Base-by-base conservation (phyloP, 2,888 invertebrate species). In the Leptinotarsa tumamoca region DNA sequence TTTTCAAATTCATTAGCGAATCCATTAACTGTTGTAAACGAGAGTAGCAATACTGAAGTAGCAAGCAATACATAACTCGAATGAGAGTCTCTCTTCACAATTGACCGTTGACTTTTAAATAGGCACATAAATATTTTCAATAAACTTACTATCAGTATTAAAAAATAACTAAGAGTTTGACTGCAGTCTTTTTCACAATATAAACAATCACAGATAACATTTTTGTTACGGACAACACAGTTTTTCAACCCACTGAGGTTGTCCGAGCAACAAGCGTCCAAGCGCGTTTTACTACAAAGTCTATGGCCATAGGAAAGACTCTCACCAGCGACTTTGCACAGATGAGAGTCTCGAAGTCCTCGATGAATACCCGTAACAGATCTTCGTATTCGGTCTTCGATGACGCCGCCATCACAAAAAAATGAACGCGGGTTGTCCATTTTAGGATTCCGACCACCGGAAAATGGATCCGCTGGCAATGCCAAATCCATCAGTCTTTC, bases 1-100 rank as follows among this genome's bases (percentile, higher is more conserved):
- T 88, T 88, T 66, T 89, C 88, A 78, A 88, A 87, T 74, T 87
- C 87, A 79, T 86, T 87, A 52, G 85, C 83, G 79, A 85, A 88
- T 14, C 78, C 77, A 7, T 74, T 49, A 0, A 72, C 80, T 14
- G 67, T 56, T 10, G 75, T 63, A 52, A 70, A 27, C 43, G 76
- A 75, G 21, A 76, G 67, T 27, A 81, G 66, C 76, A 82, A 71
- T 73, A 78, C 56, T 54, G 68, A 10, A 43, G 43, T 75, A 51
- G 71, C 67, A 75, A 80, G 75, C 75, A 80, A 61, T 27, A 67
- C 61, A 52, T 72, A 73, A 71, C 73, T 66, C 68, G 72, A 51
- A 58, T 68, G 71, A 23, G 75, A 79, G 68, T 72, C 72, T 43
- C 74, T 72, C 23, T 69, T 77, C 50, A 69, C 79, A 83, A 83